Evolutionary conservation across 2,797 vertebrate species (phyloP), one percentile per base, ranked within the genome.

Genomic region (Hydrolagus colliei): DNA sequence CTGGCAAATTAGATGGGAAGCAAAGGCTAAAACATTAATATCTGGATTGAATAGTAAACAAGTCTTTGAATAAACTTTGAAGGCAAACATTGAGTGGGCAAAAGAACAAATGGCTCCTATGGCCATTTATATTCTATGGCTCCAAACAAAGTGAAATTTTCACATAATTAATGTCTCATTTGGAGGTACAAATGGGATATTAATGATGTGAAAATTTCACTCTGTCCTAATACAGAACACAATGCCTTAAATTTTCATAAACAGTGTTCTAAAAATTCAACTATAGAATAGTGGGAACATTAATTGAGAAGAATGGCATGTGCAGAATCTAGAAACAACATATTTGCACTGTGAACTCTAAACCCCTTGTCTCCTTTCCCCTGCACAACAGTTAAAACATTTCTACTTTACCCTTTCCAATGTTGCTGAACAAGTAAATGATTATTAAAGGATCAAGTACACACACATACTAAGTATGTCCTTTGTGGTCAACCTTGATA

Each of bases 291-390:
- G 0, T 67, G 9, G 14, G 14, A 6, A 9, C 20, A 18, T 82
- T 82, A 16, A 71, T 35, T 67, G 20, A 41, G 65, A 68, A 84
- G 65, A 20, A 68, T 84, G 16, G 10, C 71, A 84, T 84, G 79
- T 84, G 65, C 27, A 10, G 79, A 82, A 79, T 79, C 65, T 52
- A 52, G 41, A 52, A 52, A 6, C 41, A 6, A 52, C 41, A 52
- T 3, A 52, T 52, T 52, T 52, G 41, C 41, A 52, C 41, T 52
- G 0, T 52, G 41, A 52, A 52, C 41, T 52, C 41, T 52, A 52
- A 52, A 52, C 3, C 41, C 41, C 41, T 52, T 6, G 41, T 52
- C 41, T 52, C 41, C 6, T 52, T 6, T 52, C 41, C 2, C 41
- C 41, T 52, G 41, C 41, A 52, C 41, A 52, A 52, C 6, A 52